phyloP scores from a whole-genome alignment of 1,140 invertebrate species.

The Antheraea mylitta region DNA sequence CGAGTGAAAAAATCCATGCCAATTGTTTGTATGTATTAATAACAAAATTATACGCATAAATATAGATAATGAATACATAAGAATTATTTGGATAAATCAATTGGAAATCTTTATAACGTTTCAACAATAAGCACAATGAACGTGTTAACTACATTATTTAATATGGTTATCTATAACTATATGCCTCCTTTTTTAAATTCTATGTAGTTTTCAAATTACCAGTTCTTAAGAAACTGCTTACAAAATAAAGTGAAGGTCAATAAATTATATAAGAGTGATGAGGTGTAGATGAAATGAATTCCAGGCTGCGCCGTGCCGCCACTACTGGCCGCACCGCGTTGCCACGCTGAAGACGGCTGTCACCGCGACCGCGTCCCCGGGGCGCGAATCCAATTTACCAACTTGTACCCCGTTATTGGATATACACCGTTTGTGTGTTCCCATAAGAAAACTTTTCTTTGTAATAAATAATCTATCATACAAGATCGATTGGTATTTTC shows the following conservation, averaged over 20 bases:
- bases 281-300: conserved; percentile 13
- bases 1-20: too few relatives aligned
- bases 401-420: conserved; percentile 47
- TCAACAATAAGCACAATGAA: too few relatives aligned
- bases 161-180: too few relatives aligned
- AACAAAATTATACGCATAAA: too few relatives aligned
- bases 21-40: too few relatives aligned
- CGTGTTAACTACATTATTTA: too few relatives aligned
- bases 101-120: too few relatives aligned
- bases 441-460: conserved; percentile 32
- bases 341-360: conserved; percentile 20
- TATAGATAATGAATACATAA: too few relatives aligned
- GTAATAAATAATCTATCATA: conserved; percentile 31
- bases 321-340: background rate
- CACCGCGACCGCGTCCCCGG: conserved; percentile 31
- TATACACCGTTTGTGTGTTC: conserved; percentile 30
- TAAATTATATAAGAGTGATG: background rate
- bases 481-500: conserved; percentile 15
- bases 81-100: too few relatives aligned
- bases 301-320: conserved; percentile 1
- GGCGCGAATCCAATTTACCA: conserved; percentile 49
- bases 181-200: too few relatives aligned
- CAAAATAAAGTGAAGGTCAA: background rate
- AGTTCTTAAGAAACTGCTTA: background rate
- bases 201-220: background rate